Conservation (phyloP, 2,888 invertebrate genomes). For the Drosophila mimica region DNA sequence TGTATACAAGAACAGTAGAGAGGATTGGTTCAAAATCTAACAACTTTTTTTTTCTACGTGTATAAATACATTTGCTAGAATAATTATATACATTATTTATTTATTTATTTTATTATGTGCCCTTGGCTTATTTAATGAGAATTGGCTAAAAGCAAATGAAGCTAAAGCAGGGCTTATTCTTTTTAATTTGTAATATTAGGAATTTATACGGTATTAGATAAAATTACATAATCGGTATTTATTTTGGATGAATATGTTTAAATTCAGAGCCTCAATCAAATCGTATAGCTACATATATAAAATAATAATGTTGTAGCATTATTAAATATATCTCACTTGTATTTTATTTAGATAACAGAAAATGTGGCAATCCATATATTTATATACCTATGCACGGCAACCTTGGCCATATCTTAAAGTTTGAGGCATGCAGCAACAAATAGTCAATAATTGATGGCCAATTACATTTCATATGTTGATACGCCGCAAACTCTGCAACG, state of each 20-base stretch:
- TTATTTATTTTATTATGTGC: background rate
- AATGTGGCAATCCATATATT: background rate
- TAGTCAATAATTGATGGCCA: constrained; percentile 31
- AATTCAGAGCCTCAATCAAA: background rate
- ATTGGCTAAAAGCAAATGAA: background rate
- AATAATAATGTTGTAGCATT: background rate
- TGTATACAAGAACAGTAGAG: background rate
- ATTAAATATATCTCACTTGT: background rate
- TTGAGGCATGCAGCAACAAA: constrained; percentile 20
- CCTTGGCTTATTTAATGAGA: background rate
- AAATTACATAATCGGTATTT: background rate
- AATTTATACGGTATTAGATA: background rate
- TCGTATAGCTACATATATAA: background rate
- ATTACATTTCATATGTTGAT: constrained; percentile 41
- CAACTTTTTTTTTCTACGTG: background rate
- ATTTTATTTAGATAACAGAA: background rate
- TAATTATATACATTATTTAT: background rate
- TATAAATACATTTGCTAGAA: background rate
- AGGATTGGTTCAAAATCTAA: background rate
- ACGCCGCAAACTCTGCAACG: constrained; percentile 37
- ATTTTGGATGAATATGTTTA: background rate
- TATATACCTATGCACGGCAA: background rate
- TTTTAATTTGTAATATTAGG: background rate
- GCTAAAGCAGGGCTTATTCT: background rate
- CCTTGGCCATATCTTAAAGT: background rate